A percentile compares a stretch with the other conserved stretches of the same genome.
Conservation (phyloP, 2,113 vertebrate genomes). For the Alouatta palliata region DNA sequence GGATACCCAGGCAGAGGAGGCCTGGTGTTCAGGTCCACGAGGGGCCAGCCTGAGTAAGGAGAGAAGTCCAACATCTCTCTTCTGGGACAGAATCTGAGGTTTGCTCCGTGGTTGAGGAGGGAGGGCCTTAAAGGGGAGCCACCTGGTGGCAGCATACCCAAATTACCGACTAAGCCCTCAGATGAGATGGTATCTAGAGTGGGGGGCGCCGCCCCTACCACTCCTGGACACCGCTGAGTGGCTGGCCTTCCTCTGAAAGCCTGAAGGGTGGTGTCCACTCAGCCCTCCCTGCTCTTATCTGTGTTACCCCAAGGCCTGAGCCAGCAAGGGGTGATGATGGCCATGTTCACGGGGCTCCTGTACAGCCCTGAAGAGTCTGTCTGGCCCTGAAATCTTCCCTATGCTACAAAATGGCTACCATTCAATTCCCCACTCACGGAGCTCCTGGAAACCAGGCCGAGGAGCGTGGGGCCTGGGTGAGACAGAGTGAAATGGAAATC, state of each 20-base stretch:
- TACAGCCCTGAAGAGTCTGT: rapidly evolving
- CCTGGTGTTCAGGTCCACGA: background rate
- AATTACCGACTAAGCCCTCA: background rate
- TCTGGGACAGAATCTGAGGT: background rate
- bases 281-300: background rate
- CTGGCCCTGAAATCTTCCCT: background rate
- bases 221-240: background rate
- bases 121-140: slow-evolving; percentile 47
- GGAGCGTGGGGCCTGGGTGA: background rate
- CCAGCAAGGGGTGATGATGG: background rate
- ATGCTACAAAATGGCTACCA: background rate
- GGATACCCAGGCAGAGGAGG: background rate
- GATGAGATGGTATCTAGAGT: background rate
- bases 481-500: background rate
- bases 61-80: background rate
- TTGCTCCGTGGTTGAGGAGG: background rate
- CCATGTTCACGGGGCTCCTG: background rate
- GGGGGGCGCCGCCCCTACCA: rapidly evolving
- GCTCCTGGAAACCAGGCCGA: background rate
- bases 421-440: background rate
- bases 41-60: background rate
- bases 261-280: rapidly evolving
- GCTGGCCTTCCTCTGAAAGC: background rate
- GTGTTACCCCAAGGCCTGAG: rapidly evolving
- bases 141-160: slow-evolving; percentile 59